Percentiles rank a stretch among this genome's conserved stretches.
These are phyloP conservation scores for Notothenia rossii DNA, from an alignment of 2,113 vertebrate species.

Conservation along the genomic window DNA sequence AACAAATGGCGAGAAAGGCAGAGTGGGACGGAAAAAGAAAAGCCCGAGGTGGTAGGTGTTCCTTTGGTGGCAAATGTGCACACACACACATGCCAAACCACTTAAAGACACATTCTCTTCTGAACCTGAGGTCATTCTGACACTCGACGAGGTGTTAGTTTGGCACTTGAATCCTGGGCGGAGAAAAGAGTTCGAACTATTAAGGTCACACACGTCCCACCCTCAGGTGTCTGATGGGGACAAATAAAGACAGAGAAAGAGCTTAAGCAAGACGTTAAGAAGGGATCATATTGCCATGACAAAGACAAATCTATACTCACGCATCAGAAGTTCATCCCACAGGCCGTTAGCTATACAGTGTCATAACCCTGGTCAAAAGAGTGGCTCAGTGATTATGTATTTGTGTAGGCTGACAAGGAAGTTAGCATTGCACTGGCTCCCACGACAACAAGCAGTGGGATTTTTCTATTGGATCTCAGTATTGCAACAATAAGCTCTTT, in stretches of 20 bases:
- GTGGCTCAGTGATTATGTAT: too few relatives aligned
- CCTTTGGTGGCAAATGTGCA: conserved; percentile 20
- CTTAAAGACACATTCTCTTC: conserved; percentile 35
- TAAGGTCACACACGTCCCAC: conserved; percentile 37
- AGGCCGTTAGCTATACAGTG: too few relatives aligned
- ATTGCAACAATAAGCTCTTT: too few relatives aligned
- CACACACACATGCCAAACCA: conserved; percentile 19
- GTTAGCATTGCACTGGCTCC: too few relatives aligned
- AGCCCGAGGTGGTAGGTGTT: conserved; percentile 41
- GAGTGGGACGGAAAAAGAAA: conserved; percentile 21
- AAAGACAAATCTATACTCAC: too few relatives aligned
- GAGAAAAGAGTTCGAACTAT: conserved; percentile 46
- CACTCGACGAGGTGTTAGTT: conserved; percentile 45
- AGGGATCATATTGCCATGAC: too few relatives aligned
- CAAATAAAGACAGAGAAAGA: conserved; percentile 25
- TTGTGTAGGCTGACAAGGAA: too few relatives aligned
- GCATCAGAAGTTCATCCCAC: too few relatives aligned
- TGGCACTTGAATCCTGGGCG: conserved; percentile 42
- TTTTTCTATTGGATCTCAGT: too few relatives aligned
- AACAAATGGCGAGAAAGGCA: conserved; percentile 39
- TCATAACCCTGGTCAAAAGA: too few relatives aligned
- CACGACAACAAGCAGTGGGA: too few relatives aligned
- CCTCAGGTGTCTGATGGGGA: conserved; percentile 24
- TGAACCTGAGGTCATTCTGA: conserved; percentile 62
- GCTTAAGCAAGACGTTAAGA: not conserved